Evolutionary conservation across 2,113 vertebrate genomes (phyloP).

Genomic region (Camelus bactrianus): DNA sequence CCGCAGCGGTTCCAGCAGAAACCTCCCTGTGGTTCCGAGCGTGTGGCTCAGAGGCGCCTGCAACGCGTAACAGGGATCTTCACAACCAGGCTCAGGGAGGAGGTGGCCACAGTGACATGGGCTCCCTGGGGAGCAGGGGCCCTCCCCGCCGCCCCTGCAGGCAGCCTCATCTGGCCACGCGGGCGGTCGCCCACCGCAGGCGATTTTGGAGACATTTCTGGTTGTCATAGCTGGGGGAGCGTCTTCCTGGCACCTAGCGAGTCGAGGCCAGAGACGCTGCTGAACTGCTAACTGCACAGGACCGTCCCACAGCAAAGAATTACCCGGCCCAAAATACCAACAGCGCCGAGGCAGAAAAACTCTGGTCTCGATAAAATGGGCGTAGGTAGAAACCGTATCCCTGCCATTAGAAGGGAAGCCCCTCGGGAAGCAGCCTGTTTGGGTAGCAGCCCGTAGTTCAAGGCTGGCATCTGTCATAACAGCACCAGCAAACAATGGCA

Average conservation of each 20-base stretch:
- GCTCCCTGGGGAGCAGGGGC: not conserved
- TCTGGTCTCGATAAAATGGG: not conserved
- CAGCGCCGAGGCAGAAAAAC: not conserved
- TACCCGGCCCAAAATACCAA: not conserved
- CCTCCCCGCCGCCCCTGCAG: not conserved
- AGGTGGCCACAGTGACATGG: accelerated
- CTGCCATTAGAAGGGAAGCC: not conserved
- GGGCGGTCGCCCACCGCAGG: not conserved
- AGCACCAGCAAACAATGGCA: not conserved
- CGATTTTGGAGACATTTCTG: not conserved
- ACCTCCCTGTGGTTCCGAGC: not conserved
- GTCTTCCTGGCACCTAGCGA: not conserved
- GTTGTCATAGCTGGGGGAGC: not conserved
- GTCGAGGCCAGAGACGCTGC: not conserved
- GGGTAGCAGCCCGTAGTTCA: not conserved
- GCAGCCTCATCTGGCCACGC: no score
- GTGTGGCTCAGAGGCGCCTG: not conserved
- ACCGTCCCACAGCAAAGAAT: not conserved
- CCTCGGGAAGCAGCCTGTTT: not conserved
- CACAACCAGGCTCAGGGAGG: not conserved
- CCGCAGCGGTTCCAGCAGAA: not conserved
- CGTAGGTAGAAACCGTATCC: not conserved
- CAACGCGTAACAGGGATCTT: not conserved
- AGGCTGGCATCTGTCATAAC: not conserved
- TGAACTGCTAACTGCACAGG: not conserved